A percentile compares a stretch with the other conserved stretches of the same genome.
Evolutionary conservation across 2,888 invertebrate genomes (phyloP).

Genomic region (Conchocele bisecta): DNA sequence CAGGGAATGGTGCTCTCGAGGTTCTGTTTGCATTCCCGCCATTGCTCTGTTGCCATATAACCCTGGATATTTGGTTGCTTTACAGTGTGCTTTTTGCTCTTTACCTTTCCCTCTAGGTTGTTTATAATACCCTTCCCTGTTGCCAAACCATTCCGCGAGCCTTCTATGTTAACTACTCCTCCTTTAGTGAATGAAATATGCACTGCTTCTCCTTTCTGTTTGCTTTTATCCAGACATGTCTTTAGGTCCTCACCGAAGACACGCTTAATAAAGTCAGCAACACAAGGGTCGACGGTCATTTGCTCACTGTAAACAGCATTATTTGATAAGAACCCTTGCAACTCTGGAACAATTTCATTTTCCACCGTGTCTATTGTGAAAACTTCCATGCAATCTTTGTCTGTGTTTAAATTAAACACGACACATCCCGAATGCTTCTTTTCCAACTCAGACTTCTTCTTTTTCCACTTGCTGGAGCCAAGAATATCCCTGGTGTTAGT

Average conservation of each 20-base stretch:
- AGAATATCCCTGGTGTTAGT: conserved; percentile 5
- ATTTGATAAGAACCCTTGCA: conserved; percentile 34
- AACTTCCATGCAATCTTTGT: conserved; percentile 28
- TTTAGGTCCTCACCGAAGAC: conserved; percentile 9
- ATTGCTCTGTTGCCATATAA: conserved; percentile 38
- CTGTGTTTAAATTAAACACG: background rate
- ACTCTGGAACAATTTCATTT: conserved; percentile 19
- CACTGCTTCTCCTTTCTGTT: conserved; percentile 3
- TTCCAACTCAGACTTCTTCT: conserved; percentile 15
- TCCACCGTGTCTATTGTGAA: conserved; percentile 20
- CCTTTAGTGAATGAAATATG: conserved; percentile 1
- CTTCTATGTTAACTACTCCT: conserved; percentile 28
- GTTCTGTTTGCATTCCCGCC: conserved; percentile 39
- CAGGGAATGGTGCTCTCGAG: conserved; percentile 42
- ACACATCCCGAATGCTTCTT: conserved; percentile 27
- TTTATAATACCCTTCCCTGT: conserved; percentile 38
- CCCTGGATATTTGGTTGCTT: conserved; percentile 38
- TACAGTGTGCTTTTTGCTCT: conserved; percentile 28
- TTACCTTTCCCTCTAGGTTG: conserved; percentile 22
- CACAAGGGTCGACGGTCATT: conserved; percentile 19
- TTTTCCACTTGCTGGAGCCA: conserved; percentile 30
- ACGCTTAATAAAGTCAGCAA: conserved; percentile 14
- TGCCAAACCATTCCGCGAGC: conserved; percentile 46
- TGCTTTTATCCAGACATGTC: conserved; percentile 1
- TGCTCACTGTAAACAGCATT: conserved; percentile 35